These are phyloP conservation scores for Microcebus tavaratra DNA, from an alignment of 2,113 vertebrate species.

Conservation along the genomic window DNA sequence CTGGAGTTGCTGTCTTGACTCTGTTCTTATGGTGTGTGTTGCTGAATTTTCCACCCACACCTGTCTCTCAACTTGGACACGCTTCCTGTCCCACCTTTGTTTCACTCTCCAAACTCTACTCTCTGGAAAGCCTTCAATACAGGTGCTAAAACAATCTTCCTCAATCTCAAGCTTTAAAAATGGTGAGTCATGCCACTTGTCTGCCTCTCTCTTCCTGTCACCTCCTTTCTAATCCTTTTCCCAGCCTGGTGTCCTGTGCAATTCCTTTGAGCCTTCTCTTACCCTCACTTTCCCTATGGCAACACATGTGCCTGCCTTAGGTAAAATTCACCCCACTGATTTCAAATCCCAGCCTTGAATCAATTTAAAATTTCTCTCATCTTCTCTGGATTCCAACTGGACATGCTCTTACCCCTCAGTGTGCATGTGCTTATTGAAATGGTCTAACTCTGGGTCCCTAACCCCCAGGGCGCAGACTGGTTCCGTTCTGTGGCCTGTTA, in stretches of 20 bases:
- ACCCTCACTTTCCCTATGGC: neutral
- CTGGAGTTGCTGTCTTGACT: neutral
- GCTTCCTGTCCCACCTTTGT: neutral
- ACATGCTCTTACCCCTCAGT: neutral
- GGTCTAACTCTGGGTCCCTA: no score
- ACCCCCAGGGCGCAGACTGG: no score
- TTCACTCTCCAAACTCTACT: neutral
- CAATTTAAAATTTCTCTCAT: neutral
- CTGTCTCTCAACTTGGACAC: neutral
- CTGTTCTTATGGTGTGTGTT: neutral
- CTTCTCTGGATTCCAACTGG: neutral
- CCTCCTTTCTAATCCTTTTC: neutral
- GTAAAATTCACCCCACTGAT: neutral
- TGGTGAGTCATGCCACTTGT: neutral
- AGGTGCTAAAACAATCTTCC: neutral
- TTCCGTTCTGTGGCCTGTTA: no score
- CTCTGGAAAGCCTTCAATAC: neutral
- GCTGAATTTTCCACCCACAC: fast-evolving
- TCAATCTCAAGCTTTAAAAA: neutral
- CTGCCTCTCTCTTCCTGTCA: neutral
- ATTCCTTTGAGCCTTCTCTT: neutral
- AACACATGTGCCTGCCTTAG: neutral
- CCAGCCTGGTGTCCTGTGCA: fast-evolving
- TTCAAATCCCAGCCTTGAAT: neutral
- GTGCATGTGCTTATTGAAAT: neutral